Conservation (phyloP, 2,113 vertebrate species). For the Erythrocercus mccallii region DNA sequence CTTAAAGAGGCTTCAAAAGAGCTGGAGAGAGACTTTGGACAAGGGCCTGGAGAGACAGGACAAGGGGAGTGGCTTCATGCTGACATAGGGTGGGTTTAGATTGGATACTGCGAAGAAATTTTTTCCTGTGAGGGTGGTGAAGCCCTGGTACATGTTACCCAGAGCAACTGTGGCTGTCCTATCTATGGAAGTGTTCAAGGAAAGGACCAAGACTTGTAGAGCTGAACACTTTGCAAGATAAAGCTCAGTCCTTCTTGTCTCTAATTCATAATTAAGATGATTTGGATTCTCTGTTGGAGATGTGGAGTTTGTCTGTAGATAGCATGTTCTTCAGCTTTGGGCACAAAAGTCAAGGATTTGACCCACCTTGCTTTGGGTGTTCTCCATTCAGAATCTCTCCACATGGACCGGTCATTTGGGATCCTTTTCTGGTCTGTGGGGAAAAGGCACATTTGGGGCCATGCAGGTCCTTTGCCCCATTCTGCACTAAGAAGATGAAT, state of each 20-base stretch:
- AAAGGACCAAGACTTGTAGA: neutral
- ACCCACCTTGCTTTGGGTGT: neutral
- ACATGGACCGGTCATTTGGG: neutral
- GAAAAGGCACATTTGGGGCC: neutral
- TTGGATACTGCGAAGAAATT: neutral
- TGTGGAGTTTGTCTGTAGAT: neutral
- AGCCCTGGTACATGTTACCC: neutral
- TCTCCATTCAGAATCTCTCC: neutral
- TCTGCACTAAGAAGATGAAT: neutral
- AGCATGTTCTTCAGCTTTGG: neutral
- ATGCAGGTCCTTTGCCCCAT: neutral
- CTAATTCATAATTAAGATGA: too few relatives aligned
- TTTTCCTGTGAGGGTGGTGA: neutral
- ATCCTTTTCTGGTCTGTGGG: fast-evolving
- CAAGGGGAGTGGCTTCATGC: neutral
- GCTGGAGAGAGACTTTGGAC: neutral
- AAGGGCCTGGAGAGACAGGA: neutral
- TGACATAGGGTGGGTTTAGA: neutral
- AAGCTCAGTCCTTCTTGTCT: neutral
- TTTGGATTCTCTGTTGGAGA: neutral
- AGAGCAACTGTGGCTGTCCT: neutral
- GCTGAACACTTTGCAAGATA: neutral
- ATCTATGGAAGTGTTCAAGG: neutral
- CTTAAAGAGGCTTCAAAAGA: neutral
- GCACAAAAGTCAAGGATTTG: neutral